phyloP scores from a whole-genome alignment of 1,140 invertebrate species.

The Hestina assimilis region DNA sequence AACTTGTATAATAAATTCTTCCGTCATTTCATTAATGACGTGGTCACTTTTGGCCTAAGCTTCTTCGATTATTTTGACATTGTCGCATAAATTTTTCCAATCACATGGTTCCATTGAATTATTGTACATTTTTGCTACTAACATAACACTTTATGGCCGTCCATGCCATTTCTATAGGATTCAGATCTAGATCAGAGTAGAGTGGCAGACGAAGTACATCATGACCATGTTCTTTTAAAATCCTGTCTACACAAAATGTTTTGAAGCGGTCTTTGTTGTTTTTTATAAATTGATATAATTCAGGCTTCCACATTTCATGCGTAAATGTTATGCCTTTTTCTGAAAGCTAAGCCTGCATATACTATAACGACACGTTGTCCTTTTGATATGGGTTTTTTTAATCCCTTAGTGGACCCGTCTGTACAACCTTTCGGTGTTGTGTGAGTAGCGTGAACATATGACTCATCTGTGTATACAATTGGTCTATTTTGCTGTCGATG shows the following conservation, averaged over 20 bases:
- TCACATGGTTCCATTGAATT: neutral
- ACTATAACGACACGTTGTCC: slow-evolving; percentile 25
- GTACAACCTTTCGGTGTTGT: neutral
- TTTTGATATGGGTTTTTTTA: slow-evolving; percentile 3
- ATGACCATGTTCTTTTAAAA: neutral
- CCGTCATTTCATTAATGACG: neutral
- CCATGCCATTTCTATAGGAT: slow-evolving; percentile 16
- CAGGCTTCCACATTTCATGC: slow-evolving; percentile 3
- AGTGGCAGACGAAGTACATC: neutral
- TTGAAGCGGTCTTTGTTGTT: neutral
- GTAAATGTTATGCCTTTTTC: slow-evolving; percentile 6
- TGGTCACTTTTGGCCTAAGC: neutral
- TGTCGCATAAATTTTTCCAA: neutral
- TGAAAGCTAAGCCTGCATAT: slow-evolving; percentile 18
- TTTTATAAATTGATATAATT: slow-evolving; percentile 23
- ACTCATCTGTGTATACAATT: slow-evolving; percentile 23
- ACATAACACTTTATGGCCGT: neutral
- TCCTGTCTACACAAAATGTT: slow-evolving; percentile 7
- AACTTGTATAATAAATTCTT: neutral
- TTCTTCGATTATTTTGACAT: neutral
- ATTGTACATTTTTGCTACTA: neutral
- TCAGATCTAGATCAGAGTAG: slow-evolving; percentile 14
- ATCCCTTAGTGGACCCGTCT: neutral
- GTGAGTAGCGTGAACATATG: slow-evolving; percentile 4
- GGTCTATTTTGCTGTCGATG: slow-evolving; percentile 15